Conservation (phyloP, 2,797 vertebrate genomes). For the Eulemur mongoz region DNA sequence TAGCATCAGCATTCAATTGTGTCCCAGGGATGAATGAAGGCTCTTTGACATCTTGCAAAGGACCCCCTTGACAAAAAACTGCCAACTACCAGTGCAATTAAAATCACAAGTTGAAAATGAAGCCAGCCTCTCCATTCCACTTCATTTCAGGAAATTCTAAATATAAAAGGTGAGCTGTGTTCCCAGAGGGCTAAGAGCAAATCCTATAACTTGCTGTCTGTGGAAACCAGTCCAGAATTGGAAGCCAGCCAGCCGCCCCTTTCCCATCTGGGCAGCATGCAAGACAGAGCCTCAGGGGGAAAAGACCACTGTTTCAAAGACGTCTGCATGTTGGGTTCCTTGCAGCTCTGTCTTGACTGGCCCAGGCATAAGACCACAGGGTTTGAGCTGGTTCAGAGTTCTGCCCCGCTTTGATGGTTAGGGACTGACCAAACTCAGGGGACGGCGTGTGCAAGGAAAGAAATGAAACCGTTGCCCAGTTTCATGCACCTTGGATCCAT, state of each 20-base stretch:
- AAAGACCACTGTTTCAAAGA: background rate
- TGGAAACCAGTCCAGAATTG: constrained; percentile 1
- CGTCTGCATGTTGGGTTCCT: background rate
- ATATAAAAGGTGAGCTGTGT: constrained; percentile 57
- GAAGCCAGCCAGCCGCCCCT: background rate
- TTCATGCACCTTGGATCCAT: background rate
- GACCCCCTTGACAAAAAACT: background rate
- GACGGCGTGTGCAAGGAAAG: background rate
- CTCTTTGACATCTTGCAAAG: constrained; percentile 23
- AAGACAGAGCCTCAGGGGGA: background rate
- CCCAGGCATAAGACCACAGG: background rate
- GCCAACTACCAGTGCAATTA: background rate
- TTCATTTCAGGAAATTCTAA: constrained; percentile 45
- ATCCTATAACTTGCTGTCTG: background rate
- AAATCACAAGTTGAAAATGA: constrained; percentile 24
- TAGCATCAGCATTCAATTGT: background rate
- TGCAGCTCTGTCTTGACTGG: background rate
- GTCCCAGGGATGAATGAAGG: background rate
- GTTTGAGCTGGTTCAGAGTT: background rate
- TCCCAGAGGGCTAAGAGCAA: constrained; percentile 6
- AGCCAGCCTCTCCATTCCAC: background rate
- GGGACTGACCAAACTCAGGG: background rate
- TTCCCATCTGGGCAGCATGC: constrained; percentile 31
- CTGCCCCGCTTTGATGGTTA: background rate
- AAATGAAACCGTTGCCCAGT: background rate